phyloP scores from a whole-genome alignment of 2,797 vertebrate species.

The Erethizon dorsatum region DNA sequence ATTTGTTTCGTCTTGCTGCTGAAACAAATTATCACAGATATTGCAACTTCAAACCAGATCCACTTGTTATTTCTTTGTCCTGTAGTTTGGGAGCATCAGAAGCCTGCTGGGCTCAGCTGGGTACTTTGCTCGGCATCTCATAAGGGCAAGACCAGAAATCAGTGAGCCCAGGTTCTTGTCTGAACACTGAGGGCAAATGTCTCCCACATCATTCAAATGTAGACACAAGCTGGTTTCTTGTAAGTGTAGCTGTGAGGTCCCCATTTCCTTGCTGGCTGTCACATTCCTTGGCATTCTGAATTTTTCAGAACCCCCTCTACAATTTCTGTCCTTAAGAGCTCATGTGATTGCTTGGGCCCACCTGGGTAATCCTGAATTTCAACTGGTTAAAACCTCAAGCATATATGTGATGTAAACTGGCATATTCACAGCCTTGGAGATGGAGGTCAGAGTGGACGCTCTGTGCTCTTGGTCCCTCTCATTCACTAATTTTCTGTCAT shows the following conservation, averaged over 20 bases:
- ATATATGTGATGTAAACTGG: background rate
- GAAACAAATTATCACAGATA: background rate
- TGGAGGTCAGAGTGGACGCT: background rate
- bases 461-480: rapidly evolving
- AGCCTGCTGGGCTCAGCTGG: background rate
- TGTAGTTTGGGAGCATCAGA: background rate
- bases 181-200: background rate
- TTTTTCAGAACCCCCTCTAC: background rate
- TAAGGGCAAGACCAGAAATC: too few relatives aligned
- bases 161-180: background rate
- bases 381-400: background rate
- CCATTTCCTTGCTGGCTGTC: background rate
- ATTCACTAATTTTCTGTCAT: background rate
- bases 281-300: background rate
- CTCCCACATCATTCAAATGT: background rate
- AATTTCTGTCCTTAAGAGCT: background rate
- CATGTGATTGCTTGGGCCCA: background rate
- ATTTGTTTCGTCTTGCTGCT: background rate
- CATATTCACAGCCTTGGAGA: background rate
- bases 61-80: background rate
- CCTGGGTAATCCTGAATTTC: background rate
- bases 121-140: background rate
- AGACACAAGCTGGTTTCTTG: background rate
- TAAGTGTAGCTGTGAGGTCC: background rate
- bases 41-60: background rate